phyloP scores from a whole-genome alignment of 2,113 vertebrate species.

The Gobiocypris rarus region DNA sequence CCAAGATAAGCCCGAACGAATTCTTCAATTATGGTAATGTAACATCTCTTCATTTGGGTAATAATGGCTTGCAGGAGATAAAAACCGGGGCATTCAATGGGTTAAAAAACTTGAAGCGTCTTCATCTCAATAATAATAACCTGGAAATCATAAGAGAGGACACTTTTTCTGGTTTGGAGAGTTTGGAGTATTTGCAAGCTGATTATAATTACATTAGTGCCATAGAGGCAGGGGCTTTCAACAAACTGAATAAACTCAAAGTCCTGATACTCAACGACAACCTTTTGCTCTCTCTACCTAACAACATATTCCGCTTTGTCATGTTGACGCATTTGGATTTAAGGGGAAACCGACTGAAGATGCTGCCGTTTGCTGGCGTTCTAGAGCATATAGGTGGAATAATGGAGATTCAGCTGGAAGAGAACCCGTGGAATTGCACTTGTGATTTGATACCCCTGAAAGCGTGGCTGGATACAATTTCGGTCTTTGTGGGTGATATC shows the following conservation, averaged over 20 bases:
- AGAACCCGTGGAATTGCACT: constrained; percentile 99
- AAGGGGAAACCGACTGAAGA: constrained; percentile 93
- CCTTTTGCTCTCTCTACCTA: constrained; percentile 90
- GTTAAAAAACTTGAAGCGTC: constrained; percentile 89
- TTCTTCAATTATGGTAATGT: constrained; percentile 95
- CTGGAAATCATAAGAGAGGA: constrained; percentile 93
- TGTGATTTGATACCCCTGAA: constrained; percentile 95
- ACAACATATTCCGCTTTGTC: constrained; percentile 96
- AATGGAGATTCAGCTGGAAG: constrained; percentile 98
- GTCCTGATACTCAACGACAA: constrained; percentile 99
- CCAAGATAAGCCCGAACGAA: constrained; percentile 88
- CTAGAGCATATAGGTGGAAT: constrained; percentile 97
- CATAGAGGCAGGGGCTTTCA: constrained; percentile 92
- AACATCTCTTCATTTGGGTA: constrained; percentile 93
- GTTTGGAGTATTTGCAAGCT: constrained; percentile 95
- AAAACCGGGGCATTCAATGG: constrained; percentile 88
- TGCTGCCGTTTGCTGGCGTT: constrained; percentile 94
- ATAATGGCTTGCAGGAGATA: constrained; percentile 97
- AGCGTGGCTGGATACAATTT: constrained; percentile 96
- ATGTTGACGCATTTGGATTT: constrained; percentile 96
- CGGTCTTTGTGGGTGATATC: constrained; percentile 95
- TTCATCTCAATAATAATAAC: constrained; percentile 98
- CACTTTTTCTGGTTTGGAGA: constrained; percentile 92
- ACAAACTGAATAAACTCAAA: constrained; percentile 95
- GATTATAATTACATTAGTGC: constrained; percentile 98